Conservation (phyloP, 2,113 vertebrate species). For the Hippocampus comes region DNA sequence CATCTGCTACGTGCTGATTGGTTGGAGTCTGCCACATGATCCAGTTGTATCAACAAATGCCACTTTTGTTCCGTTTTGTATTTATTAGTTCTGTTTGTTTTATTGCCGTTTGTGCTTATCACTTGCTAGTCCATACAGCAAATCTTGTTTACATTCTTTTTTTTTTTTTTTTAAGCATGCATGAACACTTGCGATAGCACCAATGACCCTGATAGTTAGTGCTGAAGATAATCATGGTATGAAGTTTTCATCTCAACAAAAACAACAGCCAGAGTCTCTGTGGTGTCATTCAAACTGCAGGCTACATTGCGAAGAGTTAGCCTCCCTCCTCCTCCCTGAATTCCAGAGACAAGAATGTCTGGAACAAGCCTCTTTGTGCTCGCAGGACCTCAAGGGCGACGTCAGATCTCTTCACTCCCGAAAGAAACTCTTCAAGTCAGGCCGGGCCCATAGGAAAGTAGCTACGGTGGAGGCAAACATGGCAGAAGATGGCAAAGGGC, state of each 20-base stretch:
- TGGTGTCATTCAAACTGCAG: neutral
- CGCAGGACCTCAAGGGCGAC: slow-evolving; percentile 19
- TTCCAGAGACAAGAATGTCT: slow-evolving; percentile 6
- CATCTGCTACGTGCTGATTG: no score
- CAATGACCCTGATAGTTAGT: neutral
- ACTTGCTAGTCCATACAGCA: neutral
- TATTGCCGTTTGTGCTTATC: neutral
- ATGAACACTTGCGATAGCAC: no score
- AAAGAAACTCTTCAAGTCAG: slow-evolving; percentile 44
- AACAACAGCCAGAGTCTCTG: neutral
- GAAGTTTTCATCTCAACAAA: neutral
- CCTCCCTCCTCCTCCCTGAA: slow-evolving; percentile 5
- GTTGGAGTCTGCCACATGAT: no score
- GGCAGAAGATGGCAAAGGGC: slow-evolving; percentile 76
- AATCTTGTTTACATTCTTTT: no score
- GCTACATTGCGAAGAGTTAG: slow-evolving; percentile 7
- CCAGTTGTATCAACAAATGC: no score
- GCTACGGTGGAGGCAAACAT: slow-evolving; percentile 77
- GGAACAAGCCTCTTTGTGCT: slow-evolving; percentile 43
- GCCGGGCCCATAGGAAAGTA: slow-evolving; percentile 66
- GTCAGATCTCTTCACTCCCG: slow-evolving; percentile 16
- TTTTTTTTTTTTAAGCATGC: no score
- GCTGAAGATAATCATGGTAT: neutral
- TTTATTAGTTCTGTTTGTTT: no score
- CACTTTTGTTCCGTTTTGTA: no score